Evolutionary conservation across 2,888 invertebrate species (phyloP).

Genomic region (Catocala nupta): DNA sequence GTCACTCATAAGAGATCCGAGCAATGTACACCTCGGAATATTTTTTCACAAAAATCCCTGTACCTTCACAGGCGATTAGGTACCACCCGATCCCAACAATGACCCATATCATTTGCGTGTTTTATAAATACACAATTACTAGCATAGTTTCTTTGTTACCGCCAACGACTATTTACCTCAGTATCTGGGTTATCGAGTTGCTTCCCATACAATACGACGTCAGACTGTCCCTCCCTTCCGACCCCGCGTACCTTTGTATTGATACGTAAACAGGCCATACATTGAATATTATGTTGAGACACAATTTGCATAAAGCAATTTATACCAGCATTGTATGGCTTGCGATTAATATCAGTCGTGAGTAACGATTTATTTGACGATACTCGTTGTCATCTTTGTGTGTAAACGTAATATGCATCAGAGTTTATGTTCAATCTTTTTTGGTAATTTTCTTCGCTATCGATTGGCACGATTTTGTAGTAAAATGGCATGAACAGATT

Average conservation of each 20-base stretch:
- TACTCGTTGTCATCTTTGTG: conserved; percentile 23
- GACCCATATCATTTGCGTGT: conserved; percentile 51
- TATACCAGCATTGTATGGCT: conserved; percentile 49
- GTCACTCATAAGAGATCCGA: conserved; percentile 23
- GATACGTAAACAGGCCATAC: conserved; percentile 55
- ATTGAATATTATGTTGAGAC: conserved; percentile 61
- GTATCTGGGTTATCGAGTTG: conserved; percentile 73
- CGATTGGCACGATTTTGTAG: conserved; percentile 24
- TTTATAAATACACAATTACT: conserved; percentile 52
- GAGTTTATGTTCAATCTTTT: conserved; percentile 19
- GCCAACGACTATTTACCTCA: conserved; percentile 54
- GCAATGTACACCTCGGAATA: conserved; percentile 14
- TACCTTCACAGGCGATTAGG: conserved; percentile 49
- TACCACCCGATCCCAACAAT: conserved; percentile 43
- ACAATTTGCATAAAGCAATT: conserved; percentile 62
- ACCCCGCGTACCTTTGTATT: conserved; percentile 54
- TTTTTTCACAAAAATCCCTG: conserved; percentile 37
- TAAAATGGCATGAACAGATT: conserved; percentile 28
- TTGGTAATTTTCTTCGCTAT: conserved; percentile 17
- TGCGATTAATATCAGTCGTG: conserved; percentile 43
- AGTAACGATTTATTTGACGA: conserved; percentile 38
- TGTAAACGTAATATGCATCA: conserved; percentile 16
- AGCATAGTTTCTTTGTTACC: conserved; percentile 56
- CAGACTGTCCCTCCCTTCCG: conserved; percentile 65
- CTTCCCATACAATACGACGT: conserved; percentile 63